phyloP scores from a whole-genome alignment of 2,797 vertebrate species.

The Molossus alvarezi region DNA sequence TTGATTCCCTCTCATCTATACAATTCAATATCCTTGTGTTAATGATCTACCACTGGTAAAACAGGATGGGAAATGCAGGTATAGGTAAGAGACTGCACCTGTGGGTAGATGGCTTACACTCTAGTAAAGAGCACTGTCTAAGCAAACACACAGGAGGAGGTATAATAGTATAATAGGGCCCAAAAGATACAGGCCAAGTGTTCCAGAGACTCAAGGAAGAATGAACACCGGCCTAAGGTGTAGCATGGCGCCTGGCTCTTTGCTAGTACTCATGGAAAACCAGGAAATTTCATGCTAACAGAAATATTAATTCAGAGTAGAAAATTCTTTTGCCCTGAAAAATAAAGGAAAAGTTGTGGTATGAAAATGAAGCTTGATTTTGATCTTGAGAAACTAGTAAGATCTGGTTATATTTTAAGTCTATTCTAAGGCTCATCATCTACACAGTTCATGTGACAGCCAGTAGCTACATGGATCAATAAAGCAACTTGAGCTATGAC shows the following conservation, averaged over 20 bases:
- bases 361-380: background rate
- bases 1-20: background rate
- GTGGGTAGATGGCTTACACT: background rate
- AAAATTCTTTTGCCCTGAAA: background rate
- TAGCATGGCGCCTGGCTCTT: background rate
- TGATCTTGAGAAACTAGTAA: background rate
- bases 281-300: background rate
- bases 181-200: background rate
- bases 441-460: background rate
- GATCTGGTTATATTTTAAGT: background rate
- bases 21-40: background rate
- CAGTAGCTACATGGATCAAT: background rate
- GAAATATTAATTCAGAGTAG: background rate
- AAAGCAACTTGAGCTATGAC: conserved; percentile 15
- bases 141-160: background rate
- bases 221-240: background rate
- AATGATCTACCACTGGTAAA: background rate
- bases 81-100: background rate
- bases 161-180: background rate
- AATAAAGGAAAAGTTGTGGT: background rate
- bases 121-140: background rate
- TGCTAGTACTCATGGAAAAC: background rate
- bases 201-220: background rate
- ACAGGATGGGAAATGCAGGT: background rate
- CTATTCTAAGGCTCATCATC: background rate